Evolutionary conservation across 2,113 vertebrate species (phyloP), one percentile per base, ranked within the genome.

Genomic region (Acanthochromis polyacanthus): DNA sequence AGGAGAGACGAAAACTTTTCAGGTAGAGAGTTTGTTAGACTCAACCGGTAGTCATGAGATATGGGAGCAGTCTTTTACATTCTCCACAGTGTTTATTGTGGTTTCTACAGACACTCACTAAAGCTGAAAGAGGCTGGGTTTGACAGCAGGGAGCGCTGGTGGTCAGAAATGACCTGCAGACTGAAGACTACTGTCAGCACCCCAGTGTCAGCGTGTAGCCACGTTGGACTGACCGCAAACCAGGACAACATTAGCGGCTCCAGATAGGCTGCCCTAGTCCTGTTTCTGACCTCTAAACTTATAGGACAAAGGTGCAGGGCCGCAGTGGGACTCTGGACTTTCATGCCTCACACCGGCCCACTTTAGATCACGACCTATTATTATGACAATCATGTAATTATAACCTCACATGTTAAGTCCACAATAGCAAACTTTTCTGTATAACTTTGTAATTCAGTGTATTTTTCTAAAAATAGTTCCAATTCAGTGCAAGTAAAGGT

Each of bases 21-120:
- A 73, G 14, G 57, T 65, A 25, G 38, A 71, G 40, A 85, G 80
- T 62, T 12, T 12, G 32, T 50, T 75, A 83, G 78, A 75, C 70
- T 72, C 81, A 84, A 69, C 78, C 75, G 71, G 58, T n/a, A 30
- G 71, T 79, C 53, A 57, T 67, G 43, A 74, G 22, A 72, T 61
- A 15, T 58, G 60, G 43, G 28, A 52, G 52, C 14, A 19, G 71
- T 52, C 68, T 48, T 4, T 6, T 8, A 19, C 60, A 55, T 12
- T 43, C 19, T 25, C 16, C 30, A 38, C 17, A 6, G 36, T 3
- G 4, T 48, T 9, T 17, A 15, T 11, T 70, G 20, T 40, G 70
- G 46, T 16, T 78, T 25, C 10, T 5, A 23, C 19, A 22, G 43
- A 25, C 14, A 66, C 28, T 38, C 51, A 56, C 40, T 40, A 46